Base-by-base conservation (phyloP, 2,113 vertebrate species). In the Pomatostomus ruficeps region DNA sequence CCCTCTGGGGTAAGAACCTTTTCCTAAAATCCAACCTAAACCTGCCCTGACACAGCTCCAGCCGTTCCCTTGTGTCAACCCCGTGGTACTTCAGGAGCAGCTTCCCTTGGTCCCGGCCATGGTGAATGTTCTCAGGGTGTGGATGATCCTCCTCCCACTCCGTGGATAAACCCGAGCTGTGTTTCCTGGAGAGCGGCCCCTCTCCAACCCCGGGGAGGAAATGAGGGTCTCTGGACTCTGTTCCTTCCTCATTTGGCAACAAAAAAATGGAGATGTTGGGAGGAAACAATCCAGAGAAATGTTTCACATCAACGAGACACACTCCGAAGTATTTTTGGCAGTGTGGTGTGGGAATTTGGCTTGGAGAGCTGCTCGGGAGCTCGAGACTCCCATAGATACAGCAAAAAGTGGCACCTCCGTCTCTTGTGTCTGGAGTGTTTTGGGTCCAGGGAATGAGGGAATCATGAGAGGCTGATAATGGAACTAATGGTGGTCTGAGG, bases 271-370 rank as follows among this genome's bases (percentile, higher is more conserved):
- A 91, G 92, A 85, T 77, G 52, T 57, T 93, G 0, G 4, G 88
- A 93, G 63, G 93, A 96, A 94, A 94, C 79, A 93, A 86, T 57
- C 21, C 51, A 59, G 90, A 55, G 83, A 67, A 90, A 63, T 63
- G 12, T 74, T 91, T 95, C 78, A 66, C 90, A 85, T 83, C 88
- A 91, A 46, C 12, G 75, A 90, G 85, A 92, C 19, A 14, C 29
- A 48, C 74, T 89, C 55, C 36, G n/a, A 88, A 85, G 78, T 70
- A 76, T 89, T 97, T 93, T 83, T 95, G 94, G 95, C 95, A 95
- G 77, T 2, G 0, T 5, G 87, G 81, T 90, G 94, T 96, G 94
- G 93, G 94, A 96, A 96, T 96, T 71, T 96, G 93, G 93, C 95
- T n/a, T 36, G n/a, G 67, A 2, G 67, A 31, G 45, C 45, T 63